Evolutionary conservation across 2,113 vertebrate genomes (phyloP).

Genomic region (Capricornis sumatraensis): DNA sequence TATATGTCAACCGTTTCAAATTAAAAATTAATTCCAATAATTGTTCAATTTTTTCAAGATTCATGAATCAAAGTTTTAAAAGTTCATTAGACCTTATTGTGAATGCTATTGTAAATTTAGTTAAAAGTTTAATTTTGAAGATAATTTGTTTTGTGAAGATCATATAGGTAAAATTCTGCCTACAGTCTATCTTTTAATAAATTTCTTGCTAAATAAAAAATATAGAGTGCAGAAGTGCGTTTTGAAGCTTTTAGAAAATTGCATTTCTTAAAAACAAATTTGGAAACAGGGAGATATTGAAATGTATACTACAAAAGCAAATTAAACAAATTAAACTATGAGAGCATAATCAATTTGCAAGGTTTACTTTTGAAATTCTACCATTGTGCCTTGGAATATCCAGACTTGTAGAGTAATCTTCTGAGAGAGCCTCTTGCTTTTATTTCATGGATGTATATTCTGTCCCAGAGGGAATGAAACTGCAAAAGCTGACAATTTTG

Average conservation of each 20-base stretch:
- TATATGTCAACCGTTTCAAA: neutral
- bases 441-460: neutral
- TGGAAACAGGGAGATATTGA: neutral
- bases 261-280: neutral
- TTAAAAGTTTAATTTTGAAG: neutral
- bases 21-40: neutral
- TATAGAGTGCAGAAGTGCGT: neutral
- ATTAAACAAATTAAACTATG: neutral
- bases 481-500: neutral
- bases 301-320: neutral
- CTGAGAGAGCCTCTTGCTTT: neutral
- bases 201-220: neutral
- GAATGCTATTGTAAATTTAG: neutral
- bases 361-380: conserved; percentile 14
- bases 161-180: neutral
- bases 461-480: neutral
- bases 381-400: neutral
- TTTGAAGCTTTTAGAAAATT: neutral
- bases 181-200: neutral
- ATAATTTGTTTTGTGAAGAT: neutral
- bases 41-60: neutral
- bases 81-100: neutral
- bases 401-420: neutral
- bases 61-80: neutral
- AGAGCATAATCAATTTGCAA: neutral